phyloP scores from a whole-genome alignment of 1,140 invertebrate genomes.

The Caenorhabditis elegans region WBcel235 BX284602.5:7702501-7703000 shows the following conservation, averaged over 20 bases:
- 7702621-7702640: conserved; percentile 65
- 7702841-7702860: conserved; percentile 52
- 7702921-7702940: conserved; percentile 65
- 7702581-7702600: conserved; percentile 59
- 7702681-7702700: conserved; percentile 56
- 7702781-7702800: neutral
- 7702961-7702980: conserved; percentile 58
- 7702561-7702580: conserved; percentile 58
- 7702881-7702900: conserved; percentile 62
- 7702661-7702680: conserved; percentile 39
- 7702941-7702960: conserved; percentile 64
- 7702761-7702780: neutral
- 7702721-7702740: conserved; percentile 62
- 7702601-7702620: conserved; percentile 56
- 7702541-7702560: neutral
- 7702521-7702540: neutral
- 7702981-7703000: conserved; percentile 58
- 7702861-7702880: conserved; percentile 51
- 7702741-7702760: conserved; percentile 46
- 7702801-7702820: conserved; percentile 59
- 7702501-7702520: conserved; percentile 43
- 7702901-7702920: conserved; percentile 59
- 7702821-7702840: conserved; percentile 44
- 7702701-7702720: conserved; percentile 60
- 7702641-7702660: conserved; percentile 57